phyloP scores from a whole-genome alignment of 30 jellyfish, hydroid and myxozoan species.

The Pelagia noctiluca region DNA sequence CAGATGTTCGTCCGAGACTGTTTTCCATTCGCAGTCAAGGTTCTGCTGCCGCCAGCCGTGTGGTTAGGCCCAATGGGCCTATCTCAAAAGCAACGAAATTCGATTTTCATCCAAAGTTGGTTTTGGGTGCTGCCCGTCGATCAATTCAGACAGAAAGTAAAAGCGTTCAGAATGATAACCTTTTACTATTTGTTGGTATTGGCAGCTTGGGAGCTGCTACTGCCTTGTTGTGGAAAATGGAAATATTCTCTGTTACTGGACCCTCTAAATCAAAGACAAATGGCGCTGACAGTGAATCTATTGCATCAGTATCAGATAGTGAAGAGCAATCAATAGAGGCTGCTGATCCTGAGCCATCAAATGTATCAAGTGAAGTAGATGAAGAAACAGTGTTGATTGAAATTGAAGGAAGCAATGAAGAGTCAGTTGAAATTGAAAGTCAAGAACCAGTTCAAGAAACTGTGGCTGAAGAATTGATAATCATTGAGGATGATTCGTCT shows the following conservation, averaged over 20 bases:
- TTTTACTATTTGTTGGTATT: conserved; percentile 50
- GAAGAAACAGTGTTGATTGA: not conserved
- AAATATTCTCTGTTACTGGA: conserved; percentile 10
- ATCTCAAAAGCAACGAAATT: not conserved
- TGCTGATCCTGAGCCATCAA: not conserved
- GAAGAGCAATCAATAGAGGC: not conserved
- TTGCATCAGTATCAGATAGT: not conserved
- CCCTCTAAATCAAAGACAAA: not conserved
- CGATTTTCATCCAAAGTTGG: not conserved
- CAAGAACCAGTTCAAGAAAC: not conserved
- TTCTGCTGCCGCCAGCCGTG: too few species aligned
- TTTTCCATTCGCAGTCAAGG: not conserved
- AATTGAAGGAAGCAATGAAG: not conserved
- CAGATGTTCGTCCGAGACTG: not conserved
- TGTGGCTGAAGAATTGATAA: not conserved
- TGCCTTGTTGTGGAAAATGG: conserved; percentile 6
- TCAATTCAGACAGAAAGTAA: not conserved
- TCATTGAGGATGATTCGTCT: too few species aligned
- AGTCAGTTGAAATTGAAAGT: not conserved
- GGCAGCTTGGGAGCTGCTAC: conserved; percentile 73
- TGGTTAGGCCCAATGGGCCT: conserved; percentile 1
- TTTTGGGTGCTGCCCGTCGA: not conserved
- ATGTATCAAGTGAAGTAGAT: not conserved
- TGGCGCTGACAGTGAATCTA: not conserved
- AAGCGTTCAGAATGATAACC: not conserved